Conservation (phyloP, 64 coral and sea anemone genomes). For the Dendronephthya gigantea region DNA sequence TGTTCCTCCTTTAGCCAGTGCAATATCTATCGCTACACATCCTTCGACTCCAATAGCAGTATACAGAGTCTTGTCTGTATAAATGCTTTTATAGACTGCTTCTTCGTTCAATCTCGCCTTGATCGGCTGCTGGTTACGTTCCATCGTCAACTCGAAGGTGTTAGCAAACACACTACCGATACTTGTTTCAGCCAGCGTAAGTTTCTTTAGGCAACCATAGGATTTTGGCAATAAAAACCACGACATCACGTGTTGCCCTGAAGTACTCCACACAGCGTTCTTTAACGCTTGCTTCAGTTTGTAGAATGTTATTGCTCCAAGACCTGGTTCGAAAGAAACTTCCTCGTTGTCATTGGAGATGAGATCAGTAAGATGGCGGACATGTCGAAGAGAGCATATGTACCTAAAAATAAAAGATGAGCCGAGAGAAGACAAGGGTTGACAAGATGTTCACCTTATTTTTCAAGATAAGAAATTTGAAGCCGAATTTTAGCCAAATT, state of each 20-base stretch:
- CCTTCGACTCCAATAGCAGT: background rate
- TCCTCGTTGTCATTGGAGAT: background rate
- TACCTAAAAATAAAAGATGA: no score
- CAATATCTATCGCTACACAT: background rate
- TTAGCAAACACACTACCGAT: background rate
- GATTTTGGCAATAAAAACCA: constrained; percentile 9
- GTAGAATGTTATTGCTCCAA: background rate
- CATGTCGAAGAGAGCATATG: constrained; percentile 5
- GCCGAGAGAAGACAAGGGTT: no score
- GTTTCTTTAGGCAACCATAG: background rate
- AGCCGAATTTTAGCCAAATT: background rate
- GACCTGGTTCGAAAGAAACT: background rate
- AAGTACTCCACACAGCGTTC: background rate
- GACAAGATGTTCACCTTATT: background rate
- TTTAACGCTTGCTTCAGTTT: background rate
- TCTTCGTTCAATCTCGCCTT: background rate
- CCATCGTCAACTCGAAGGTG: background rate
- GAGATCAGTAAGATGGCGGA: background rate
- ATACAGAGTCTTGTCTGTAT: background rate
- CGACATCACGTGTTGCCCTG: background rate
- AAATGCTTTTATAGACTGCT: background rate
- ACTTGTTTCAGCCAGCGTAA: background rate
- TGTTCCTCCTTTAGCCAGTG: background rate
- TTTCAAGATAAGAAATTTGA: background rate
- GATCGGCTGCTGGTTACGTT: background rate